These are phyloP conservation scores for Baronia brevicornis DNA, from an alignment of 2,888 invertebrate genomes.

Conservation along the genomic window DNA sequence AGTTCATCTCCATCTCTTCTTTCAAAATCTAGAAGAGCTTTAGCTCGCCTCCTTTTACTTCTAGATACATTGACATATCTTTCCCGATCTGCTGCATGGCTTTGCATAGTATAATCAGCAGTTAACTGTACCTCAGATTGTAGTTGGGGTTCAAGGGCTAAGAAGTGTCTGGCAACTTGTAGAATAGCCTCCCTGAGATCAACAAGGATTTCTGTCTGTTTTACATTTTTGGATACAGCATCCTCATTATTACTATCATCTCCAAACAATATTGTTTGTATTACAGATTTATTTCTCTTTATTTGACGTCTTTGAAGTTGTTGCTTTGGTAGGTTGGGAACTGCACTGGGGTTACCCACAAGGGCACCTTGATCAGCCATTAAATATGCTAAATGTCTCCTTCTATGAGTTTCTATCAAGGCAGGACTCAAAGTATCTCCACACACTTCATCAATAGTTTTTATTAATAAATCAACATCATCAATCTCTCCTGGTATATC, in stretches of 20 bases:
- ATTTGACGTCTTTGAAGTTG: constrained; percentile 90
- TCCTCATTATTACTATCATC: constrained; percentile 87
- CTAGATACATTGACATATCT: constrained; percentile 95
- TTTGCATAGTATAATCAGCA: constrained; percentile 97
- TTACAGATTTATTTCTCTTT: constrained; percentile 91
- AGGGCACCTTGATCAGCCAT: constrained; percentile 98
- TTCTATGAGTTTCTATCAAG: constrained; percentile 90
- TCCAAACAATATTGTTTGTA: constrained; percentile 91
- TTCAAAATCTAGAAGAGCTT: constrained; percentile 97
- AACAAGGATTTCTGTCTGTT: constrained; percentile 98
- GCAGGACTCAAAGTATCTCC: constrained; percentile 89
- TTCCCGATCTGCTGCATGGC: constrained; percentile 95
- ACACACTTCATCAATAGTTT: constrained; percentile 81
- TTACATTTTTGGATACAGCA: constrained; percentile 95
- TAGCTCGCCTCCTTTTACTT: constrained; percentile 91
- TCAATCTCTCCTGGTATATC: constrained; percentile 96
- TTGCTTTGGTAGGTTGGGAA: constrained; percentile 95
- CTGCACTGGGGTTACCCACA: constrained; percentile 91
- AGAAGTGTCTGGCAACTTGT: constrained; percentile 93
- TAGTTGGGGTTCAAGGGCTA: constrained; percentile 92
- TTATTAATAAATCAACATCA: constrained; percentile 90
- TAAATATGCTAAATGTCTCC: constrained; percentile 94
- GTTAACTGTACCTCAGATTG: constrained; percentile 85
- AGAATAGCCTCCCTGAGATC: constrained; percentile 96
- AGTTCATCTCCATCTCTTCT: constrained; percentile 98